phyloP scores from a whole-genome alignment of 2,888 invertebrate species.

The Theodoxus fluviatilis region DNA sequence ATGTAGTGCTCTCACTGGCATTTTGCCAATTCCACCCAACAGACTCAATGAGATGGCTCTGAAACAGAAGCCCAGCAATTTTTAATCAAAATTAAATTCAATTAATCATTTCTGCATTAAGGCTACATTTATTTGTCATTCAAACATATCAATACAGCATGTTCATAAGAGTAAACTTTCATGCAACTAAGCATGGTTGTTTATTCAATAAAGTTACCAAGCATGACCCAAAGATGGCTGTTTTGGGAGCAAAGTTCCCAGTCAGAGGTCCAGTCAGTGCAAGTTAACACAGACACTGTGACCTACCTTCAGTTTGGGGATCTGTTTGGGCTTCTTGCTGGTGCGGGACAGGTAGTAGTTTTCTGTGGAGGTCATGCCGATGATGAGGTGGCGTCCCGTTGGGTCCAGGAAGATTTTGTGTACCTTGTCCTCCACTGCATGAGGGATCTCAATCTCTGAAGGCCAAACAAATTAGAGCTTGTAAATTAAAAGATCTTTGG shows the following conservation, averaged over 20 bases:
- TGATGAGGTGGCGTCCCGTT: conserved; percentile 83
- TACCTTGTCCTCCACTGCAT: conserved; percentile 64
- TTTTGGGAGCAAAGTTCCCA: no score
- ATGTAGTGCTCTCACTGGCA: conserved; percentile 76
- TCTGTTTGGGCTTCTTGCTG: conserved; percentile 76
- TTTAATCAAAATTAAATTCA: no score
- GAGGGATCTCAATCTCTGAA: conserved; percentile 78
- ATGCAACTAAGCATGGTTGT: no score
- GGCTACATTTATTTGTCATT: no score
- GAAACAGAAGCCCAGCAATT: no score
- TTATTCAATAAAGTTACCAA: no score
- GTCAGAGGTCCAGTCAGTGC: no score
- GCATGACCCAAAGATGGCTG: no score
- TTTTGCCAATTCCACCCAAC: conserved; percentile 81
- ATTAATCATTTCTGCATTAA: no score
- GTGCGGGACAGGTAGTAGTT: conserved; percentile 82
- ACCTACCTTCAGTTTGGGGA: conserved; percentile 64
- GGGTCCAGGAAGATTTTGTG: conserved; percentile 80
- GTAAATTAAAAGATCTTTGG: neutral
- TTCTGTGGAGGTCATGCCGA: conserved; percentile 77
- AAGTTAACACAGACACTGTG: no score
- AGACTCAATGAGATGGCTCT: conserved; percentile 85
- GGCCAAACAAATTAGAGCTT: conserved; percentile 39
- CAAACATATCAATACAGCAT: no score
- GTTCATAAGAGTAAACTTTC: no score